Evolutionary conservation across 1,140 invertebrate species (phyloP).

Genomic region (Drosophila kikkawai): DNA sequence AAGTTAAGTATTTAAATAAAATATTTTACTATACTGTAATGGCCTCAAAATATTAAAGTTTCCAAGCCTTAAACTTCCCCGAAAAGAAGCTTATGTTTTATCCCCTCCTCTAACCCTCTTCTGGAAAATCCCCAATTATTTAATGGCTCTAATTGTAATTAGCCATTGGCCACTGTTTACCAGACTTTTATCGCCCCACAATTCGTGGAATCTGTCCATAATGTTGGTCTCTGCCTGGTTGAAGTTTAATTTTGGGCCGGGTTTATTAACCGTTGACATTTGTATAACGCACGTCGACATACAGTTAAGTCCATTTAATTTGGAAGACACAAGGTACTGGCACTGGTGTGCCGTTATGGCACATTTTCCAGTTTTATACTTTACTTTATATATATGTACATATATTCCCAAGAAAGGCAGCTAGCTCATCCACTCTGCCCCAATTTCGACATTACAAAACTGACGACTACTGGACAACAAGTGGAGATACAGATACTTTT

Average conservation of each 20-base stretch:
- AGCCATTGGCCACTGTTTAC: conserved; percentile 25
- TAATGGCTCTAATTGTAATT: conserved; percentile 19
- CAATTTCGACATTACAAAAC: conserved; percentile 66
- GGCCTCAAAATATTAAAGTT: no score
- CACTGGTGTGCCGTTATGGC: conserved; percentile 70
- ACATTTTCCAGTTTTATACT: conserved; percentile 70
- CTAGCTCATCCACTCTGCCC: conserved; percentile 33
- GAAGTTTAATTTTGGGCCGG: conserved; percentile 30
- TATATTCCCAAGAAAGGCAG: conserved; percentile 70
- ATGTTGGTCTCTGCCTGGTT: conserved; percentile 3
- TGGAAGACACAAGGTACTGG: conserved; percentile 29
- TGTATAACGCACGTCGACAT: conserved; percentile 71
- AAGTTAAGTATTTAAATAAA: no score
- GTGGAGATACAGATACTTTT: conserved; percentile 31
- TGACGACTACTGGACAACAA: conserved; percentile 4
- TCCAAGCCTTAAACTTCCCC: no score
- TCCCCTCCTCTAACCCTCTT: neutral
- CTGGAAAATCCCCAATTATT: conserved; percentile 8
- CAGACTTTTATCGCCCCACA: conserved; percentile 60
- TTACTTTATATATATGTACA: neutral
- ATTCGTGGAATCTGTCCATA: conserved; percentile 67
- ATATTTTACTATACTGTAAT: no score
- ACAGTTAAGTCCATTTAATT: conserved; percentile 75
- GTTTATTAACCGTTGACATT: conserved; percentile 81
- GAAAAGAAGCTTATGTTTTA: neutral